Evolutionary conservation across 2,113 vertebrate species (phyloP).

Genomic region (Gambusia affinis): DNA sequence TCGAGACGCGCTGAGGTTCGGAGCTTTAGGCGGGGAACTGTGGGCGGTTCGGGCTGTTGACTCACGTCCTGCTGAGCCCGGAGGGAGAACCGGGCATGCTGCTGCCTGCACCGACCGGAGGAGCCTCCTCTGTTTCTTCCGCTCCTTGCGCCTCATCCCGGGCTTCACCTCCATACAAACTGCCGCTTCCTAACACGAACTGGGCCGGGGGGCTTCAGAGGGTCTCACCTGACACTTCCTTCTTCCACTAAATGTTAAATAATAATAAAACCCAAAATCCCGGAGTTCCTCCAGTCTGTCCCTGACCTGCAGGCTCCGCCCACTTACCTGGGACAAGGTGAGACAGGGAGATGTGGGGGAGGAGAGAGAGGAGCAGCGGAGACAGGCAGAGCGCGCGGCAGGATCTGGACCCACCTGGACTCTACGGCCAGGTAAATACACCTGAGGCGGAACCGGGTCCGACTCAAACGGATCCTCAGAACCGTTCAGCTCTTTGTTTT

Average conservation of each 20-base stretch:
- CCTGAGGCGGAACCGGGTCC: neutral
- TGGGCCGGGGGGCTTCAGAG: neutral
- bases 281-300: too few species aligned
- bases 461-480: neutral
- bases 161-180: too few species aligned
- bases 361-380: slow-evolving; percentile 25
- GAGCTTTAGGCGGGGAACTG: too few species aligned
- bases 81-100: slow-evolving; percentile 32
- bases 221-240: neutral
- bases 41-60: slow-evolving; percentile 8
- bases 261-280: too few species aligned
- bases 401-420: slow-evolving; percentile 17
- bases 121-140: neutral
- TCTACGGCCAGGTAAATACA: slow-evolving; percentile 36
- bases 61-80: slow-evolving; percentile 18
- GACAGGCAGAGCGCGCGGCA: neutral
- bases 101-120: slow-evolving; percentile 41
- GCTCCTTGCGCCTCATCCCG: neutral
- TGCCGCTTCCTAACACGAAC: neutral
- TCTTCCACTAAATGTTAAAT: neutral
- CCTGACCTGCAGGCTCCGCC: slow-evolving; percentile 19
- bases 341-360: slow-evolving; percentile 31
- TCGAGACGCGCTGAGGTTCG: too few species aligned
- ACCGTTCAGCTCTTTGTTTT: neutral
- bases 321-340: slow-evolving; percentile 43